Percentiles rank a stretch among this genome's conserved stretches.
Conservation (phyloP, 1,140 invertebrate species). For the Triops cancriformis region DNA sequence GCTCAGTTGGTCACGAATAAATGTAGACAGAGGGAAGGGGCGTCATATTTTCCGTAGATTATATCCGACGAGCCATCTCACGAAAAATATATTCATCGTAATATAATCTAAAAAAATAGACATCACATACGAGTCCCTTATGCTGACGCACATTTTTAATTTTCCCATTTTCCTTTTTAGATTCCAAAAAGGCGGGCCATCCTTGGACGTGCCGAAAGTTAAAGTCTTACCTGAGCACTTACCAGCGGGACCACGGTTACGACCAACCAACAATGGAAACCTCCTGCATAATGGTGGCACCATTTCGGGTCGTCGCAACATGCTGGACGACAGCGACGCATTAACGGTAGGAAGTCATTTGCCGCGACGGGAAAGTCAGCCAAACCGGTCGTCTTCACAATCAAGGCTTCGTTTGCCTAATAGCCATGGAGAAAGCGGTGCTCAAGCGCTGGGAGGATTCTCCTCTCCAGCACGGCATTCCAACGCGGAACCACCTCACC, state of each 20-base stretch:
- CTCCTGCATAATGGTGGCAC: constrained; percentile 19
- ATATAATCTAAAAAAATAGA: no score
- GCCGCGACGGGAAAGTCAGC: background rate
- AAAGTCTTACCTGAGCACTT: constrained; percentile 21
- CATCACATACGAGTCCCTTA: no score
- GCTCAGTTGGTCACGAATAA: no score
- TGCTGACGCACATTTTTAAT: background rate
- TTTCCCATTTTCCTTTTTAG: background rate
- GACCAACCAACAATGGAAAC: constrained; percentile 20
- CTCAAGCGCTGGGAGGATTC: background rate
- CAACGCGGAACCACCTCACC: background rate
- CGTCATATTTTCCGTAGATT: no score
- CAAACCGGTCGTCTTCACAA: background rate
- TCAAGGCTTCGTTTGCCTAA: background rate
- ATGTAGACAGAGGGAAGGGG: no score
- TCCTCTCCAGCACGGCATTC: background rate
- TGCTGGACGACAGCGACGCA: background rate
- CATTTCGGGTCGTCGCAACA: constrained; percentile 11
- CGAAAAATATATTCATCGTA: no score
- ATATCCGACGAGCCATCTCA: no score
- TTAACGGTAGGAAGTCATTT: background rate
- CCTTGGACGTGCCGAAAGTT: background rate
- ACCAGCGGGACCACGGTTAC: background rate
- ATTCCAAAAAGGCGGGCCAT: background rate
- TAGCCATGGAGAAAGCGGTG: background rate